phyloP scores from a whole-genome alignment of 2,113 vertebrate species.

The Toxotes jaculatrix region DNA sequence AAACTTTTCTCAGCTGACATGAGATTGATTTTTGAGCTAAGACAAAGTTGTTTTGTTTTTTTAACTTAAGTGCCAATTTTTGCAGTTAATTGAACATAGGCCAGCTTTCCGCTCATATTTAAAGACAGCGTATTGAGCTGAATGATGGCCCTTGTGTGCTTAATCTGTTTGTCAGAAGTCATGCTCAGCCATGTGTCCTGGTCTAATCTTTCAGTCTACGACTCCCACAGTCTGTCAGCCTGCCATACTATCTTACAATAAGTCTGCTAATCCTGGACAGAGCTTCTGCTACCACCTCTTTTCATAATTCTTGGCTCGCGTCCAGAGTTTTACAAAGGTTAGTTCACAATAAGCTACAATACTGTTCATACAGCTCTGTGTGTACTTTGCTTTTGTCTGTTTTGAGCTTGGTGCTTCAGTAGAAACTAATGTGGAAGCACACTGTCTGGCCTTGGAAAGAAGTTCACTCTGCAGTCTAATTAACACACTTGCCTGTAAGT shows the following conservation, averaged over 20 bases:
- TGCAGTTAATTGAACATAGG: neutral
- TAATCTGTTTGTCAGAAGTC: constrained; percentile 32
- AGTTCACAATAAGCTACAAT: constrained; percentile 23
- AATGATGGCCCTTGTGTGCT: constrained; percentile 15
- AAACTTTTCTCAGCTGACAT: neutral
- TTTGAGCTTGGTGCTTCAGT: neutral
- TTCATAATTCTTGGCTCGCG: constrained; percentile 41
- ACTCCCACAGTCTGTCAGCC: constrained; percentile 54
- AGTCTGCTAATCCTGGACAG: constrained; percentile 47
- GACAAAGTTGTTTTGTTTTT: neutral
- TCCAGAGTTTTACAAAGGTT: constrained; percentile 47
- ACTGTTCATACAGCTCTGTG: neutral
- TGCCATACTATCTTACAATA: constrained; percentile 34
- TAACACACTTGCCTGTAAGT: constrained; percentile 28
- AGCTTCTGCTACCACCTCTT: constrained; percentile 42
- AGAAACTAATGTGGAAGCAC: constrained; percentile 7
- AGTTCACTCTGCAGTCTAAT: constrained; percentile 37
- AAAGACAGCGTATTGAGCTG: neutral
- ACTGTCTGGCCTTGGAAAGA: neutral
- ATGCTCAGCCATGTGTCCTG: constrained; percentile 34
- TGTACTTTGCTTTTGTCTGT: constrained; percentile 27
- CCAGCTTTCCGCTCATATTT: neutral
- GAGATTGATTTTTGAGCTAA: neutral
- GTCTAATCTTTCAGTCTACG: constrained; percentile 43
- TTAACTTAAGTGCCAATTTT: neutral